Evolutionary conservation across 2,888 invertebrate species (phyloP).

Genomic region (Caenorhabditis doughertyi): DNA sequence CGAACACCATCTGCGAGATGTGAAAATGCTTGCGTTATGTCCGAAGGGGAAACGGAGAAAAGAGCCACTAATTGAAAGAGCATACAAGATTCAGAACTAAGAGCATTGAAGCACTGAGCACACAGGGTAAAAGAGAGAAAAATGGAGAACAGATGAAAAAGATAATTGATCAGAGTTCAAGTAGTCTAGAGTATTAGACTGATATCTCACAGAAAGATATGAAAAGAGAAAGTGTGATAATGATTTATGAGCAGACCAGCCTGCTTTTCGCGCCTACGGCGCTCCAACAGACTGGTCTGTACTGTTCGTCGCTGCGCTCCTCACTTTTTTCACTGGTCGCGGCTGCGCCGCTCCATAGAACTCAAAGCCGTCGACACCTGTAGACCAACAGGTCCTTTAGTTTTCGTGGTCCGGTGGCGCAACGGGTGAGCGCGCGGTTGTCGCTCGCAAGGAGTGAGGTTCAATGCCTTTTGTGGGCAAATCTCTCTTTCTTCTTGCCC

Average conservation of each 20-base stretch:
- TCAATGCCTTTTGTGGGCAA: too few relatives aligned
- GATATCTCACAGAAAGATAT: neutral
- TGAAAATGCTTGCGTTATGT: neutral
- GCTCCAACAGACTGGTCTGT: too few relatives aligned
- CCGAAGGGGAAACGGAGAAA: slow-evolving; percentile 7
- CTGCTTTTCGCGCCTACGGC: too few relatives aligned
- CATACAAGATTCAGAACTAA: neutral
- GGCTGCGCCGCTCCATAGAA: too few relatives aligned
- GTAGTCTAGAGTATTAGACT: slow-evolving; percentile 8
- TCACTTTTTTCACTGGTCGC: too few relatives aligned
- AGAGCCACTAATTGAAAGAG: slow-evolving; percentile 24
- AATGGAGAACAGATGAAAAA: neutral
- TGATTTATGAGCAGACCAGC: neutral
- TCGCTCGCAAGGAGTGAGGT: too few relatives aligned
- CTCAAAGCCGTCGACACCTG: too few relatives aligned
- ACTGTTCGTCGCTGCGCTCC: too few relatives aligned
- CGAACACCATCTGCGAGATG: slow-evolving; percentile 46
- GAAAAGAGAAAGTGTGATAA: neutral
- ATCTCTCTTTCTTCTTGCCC: too few relatives aligned
- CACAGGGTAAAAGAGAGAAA: slow-evolving; percentile 2
- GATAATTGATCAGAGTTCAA: slow-evolving; percentile 55
- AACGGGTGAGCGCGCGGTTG: too few relatives aligned
- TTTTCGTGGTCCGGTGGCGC: too few relatives aligned
- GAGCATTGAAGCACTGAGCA: neutral
- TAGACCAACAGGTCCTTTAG: too few relatives aligned